Evolutionary conservation across 2,113 vertebrate species (phyloP).

Genomic region (Urocitellus parryii): DNA sequence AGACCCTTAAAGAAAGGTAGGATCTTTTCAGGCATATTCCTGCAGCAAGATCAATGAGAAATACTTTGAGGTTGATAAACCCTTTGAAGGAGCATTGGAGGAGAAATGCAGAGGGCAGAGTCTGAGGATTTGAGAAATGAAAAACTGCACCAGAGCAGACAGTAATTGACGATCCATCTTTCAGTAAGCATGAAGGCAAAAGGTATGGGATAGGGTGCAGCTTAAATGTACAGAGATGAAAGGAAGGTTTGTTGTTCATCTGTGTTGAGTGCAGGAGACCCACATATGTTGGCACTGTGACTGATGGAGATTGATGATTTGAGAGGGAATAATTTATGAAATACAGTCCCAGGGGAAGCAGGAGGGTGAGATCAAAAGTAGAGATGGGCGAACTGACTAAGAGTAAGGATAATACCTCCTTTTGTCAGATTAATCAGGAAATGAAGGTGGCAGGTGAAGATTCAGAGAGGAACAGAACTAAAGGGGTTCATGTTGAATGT

Average conservation of each 20-base stretch:
- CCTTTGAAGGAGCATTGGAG: not conserved
- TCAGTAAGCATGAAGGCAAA: not conserved
- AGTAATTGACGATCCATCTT: not conserved
- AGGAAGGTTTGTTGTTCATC: not conserved
- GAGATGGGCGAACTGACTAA: not conserved
- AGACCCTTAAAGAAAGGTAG: not conserved
- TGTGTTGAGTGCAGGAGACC: not conserved
- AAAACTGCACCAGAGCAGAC: not conserved
- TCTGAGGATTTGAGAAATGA: not conserved
- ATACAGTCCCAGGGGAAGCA: not conserved
- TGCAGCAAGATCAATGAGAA: not conserved
- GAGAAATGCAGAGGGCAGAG: not conserved
- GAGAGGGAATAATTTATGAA: not conserved
- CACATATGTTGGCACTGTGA: not conserved
- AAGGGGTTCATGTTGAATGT: not conserved
- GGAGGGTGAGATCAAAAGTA: not conserved
- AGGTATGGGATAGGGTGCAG: not conserved
- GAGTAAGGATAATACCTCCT: not conserved
- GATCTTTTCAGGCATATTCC: not conserved
- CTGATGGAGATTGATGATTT: not conserved
- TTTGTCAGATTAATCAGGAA: not conserved
- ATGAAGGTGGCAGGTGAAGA: not conserved
- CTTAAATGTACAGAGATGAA: not conserved
- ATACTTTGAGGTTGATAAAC: not conserved
- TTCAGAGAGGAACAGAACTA: not conserved